phyloP scores from a whole-genome alignment of 2,888 invertebrate genomes.

The Piscicola geometra region DNA sequence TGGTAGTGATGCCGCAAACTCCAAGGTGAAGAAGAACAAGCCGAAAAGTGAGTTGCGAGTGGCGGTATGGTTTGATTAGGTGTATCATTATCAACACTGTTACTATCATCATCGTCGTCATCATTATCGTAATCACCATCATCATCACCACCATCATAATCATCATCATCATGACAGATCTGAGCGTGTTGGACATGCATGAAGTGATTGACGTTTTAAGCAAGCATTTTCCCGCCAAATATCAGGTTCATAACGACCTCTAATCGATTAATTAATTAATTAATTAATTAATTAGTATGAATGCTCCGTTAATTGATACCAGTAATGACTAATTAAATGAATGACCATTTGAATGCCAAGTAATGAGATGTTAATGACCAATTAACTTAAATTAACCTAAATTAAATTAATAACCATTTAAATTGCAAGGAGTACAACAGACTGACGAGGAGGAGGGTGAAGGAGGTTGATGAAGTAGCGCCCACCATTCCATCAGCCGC shows the following conservation, averaged over 20 bases:
- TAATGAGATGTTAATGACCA: too few relatives aligned
- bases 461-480: background rate
- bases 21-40: slow-evolving; percentile 2
- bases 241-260: slow-evolving; percentile 67
- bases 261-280: too few relatives aligned
- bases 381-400: too few relatives aligned
- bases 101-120: background rate
- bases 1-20: background rate
- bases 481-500: background rate
- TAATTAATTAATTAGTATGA: too few relatives aligned
- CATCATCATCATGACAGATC: slow-evolving; percentile 54
- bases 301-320: too few relatives aligned
- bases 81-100: too few relatives aligned
- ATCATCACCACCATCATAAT: background rate
- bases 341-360: too few relatives aligned
- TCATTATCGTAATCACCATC: background rate
- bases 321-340: too few relatives aligned
- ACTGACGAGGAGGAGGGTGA: background rate
- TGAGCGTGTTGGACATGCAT: slow-evolving; percentile 83
- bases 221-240: slow-evolving; percentile 88
- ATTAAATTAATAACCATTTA: too few relatives aligned
- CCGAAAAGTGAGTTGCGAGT: background rate
- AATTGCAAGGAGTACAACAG: too few relatives aligned
- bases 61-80: too few relatives aligned
- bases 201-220: slow-evolving; percentile 93